Evolutionary conservation across 2,797 vertebrate genomes (phyloP), one percentile per base, ranked within the genome.

Genomic region (Enteromius unitaeniatus): DNA sequence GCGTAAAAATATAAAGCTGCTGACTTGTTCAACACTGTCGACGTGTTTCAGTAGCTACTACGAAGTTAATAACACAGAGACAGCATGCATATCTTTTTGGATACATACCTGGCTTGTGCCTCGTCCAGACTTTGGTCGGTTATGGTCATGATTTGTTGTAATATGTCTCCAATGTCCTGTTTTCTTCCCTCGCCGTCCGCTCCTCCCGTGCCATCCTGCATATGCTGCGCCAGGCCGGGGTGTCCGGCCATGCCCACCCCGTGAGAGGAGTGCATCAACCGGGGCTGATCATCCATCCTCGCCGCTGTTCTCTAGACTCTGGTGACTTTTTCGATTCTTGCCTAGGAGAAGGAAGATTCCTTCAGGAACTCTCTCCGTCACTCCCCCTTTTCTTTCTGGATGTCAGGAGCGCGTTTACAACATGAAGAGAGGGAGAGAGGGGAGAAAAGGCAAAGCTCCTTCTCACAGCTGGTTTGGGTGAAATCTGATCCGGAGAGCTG

Each of bases 121-220:
- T 99, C 97, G 86, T 99, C 97, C 96, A 99, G 95, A 95, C 97
- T 99, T 94, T 99, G 97, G 89, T 99, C 97, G 74, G 97, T 99
- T 94, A 98, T 99, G 95, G 97, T 98, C 97, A 99, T 99, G 82
- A 99, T 99, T 91, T 98, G 97, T 95, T 98, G 97, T 93, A 98
- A 95, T 94, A 98, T 99, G 96, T 99, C 97, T 93, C 97, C 97
- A 90, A 99, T 98, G 96, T 99, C 97, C 94, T 98, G 97, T 89
- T 99, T 99, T 74, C 97, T 94, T 72, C 96, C 97, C 89, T 97
- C 97, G 87, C 95, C 96, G 94, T 99, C 97, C 85, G 94, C 89
- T 85, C 93, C 97, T 87, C 94, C 96, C 86, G 92, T 94, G 90
- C 96, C 96, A 86, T 97, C 97, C 95, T 96, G 96, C 95, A 98